Evolutionary conservation across 2,888 invertebrate species (phyloP), one percentile per base, ranked within the genome.

Genomic region (Cryptocephalus moraei): DNA sequence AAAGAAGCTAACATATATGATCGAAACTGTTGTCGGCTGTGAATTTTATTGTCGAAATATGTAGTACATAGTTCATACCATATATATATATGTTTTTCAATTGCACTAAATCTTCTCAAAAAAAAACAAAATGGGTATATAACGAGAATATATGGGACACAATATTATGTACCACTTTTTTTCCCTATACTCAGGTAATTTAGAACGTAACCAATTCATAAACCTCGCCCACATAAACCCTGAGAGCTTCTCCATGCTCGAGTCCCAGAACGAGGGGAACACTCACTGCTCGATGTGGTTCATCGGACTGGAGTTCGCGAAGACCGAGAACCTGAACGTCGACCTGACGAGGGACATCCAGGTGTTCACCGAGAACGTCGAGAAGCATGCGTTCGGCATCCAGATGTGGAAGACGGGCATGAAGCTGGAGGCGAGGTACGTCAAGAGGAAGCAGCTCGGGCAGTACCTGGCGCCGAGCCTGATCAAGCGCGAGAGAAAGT

Each of bases 201-300:
- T 97, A 63, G 99, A 99, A 69, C 78, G 91, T 45, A 96, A 97
- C 74, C 85, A 82, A 49, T 86, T 84, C 68, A 94, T 99, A 62
- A 84, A 83, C 32, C 73, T 96, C 62, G 95, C 96, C 0, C 97
- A 99, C 72, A 90, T 97, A 44, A 93, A 94, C 73, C 95, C 97
- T 0, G 90, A 92, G 65, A 87, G 90, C 62, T 95, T 82, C 65
- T 74, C 78, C 34, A 77, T 79, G 45, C 62, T 74, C 44, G 70
- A 73, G 49, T 53, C 67, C 8, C 63, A 57, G 59, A 56, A 56
- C 41, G 73, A 78, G 48, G 66, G 74, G 1, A 75, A 76, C 33
- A 77, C 76, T 55, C 78, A 79, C 56, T 85, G 89, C 66, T 87
- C 89, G 8, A 86, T 94, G 82, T 99, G 99, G 99, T 97, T 97